Conservation (phyloP, 2,888 invertebrate species). For the Sceliomorpha sp. region DNA sequence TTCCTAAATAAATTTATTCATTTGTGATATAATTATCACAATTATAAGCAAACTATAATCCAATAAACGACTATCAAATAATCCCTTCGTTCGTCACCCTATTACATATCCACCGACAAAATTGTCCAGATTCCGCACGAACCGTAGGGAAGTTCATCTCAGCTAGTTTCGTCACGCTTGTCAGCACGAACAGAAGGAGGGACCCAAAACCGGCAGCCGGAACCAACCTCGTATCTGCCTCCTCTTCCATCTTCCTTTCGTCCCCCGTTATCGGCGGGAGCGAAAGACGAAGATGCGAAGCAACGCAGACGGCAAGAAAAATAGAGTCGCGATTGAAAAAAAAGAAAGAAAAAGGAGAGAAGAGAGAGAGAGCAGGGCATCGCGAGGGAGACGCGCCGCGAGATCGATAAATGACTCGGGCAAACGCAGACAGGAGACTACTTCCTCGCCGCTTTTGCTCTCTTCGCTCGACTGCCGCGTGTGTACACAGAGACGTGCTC, state of each 20-base stretch:
- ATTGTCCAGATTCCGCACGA: no score
- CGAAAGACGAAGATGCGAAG: not conserved
- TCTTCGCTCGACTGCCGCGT: constrained; percentile 29
- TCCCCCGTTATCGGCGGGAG: not conserved
- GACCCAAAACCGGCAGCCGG: not conserved
- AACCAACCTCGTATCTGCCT: not conserved
- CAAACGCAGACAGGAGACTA: constrained; percentile 60
- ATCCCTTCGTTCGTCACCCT: no score
- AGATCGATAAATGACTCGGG: constrained; percentile 65
- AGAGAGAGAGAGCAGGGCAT: constrained; percentile 29
- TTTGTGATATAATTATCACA: no score
- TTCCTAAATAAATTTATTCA: no score
- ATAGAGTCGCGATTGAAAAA: constrained; percentile 32
- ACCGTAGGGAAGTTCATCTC: no score
- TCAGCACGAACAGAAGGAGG: no score
- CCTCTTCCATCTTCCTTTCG: constrained; percentile 2
- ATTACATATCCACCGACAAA: no score
- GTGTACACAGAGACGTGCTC: constrained; percentile 45
- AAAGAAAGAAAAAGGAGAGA: no score
- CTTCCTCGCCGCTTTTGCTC: constrained; percentile 44
- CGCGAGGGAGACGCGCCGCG: constrained; percentile 31
- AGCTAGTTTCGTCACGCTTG: no score
- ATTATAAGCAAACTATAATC: no score
- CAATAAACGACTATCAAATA: no score
- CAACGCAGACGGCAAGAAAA: constrained; percentile 12